Evolutionary conservation across 2,888 invertebrate species (phyloP).

Genomic region (Pycnomerus fuliginosus): DNA sequence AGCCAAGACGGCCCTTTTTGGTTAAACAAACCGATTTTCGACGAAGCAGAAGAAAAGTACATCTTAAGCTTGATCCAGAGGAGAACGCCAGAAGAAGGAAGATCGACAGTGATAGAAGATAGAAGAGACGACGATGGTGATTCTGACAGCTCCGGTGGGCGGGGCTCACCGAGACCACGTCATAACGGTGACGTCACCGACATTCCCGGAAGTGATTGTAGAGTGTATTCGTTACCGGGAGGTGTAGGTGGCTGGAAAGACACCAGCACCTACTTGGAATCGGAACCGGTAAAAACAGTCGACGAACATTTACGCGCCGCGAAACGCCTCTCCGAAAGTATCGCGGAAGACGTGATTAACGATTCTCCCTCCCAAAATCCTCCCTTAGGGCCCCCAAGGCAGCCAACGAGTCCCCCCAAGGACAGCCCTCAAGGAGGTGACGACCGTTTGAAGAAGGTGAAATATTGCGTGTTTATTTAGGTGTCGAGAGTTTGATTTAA

Average conservation of each 20-base stretch:
- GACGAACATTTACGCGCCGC: conserved; percentile 32
- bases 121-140: conserved; percentile 64
- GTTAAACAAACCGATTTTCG: conserved; percentile 62
- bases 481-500: conserved; percentile 38
- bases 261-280: conserved; percentile 73
- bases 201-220: conserved; percentile 42
- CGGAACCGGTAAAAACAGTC: conserved; percentile 52
- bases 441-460: conserved; percentile 50
- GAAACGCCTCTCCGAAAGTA: conserved; percentile 37
- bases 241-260: conserved; percentile 81
- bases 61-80: conserved; percentile 56
- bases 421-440: conserved; percentile 53
- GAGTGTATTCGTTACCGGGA: conserved; percentile 65
- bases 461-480: conserved; percentile 48
- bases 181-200: conserved; percentile 7
- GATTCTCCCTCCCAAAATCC: conserved; percentile 30
- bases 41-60: conserved; percentile 64
- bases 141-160: conserved; percentile 62
- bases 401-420: too few species aligned
- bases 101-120: too few species aligned
- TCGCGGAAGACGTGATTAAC: conserved; percentile 36
- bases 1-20: conserved; percentile 59
- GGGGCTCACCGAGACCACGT: conserved; percentile 43
- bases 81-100: conserved; percentile 44
- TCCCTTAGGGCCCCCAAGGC: conserved; percentile 44